These are phyloP conservation scores for Castor canadensis DNA, from an alignment of 2,113 vertebrate genomes.

Conservation along the genomic window DNA sequence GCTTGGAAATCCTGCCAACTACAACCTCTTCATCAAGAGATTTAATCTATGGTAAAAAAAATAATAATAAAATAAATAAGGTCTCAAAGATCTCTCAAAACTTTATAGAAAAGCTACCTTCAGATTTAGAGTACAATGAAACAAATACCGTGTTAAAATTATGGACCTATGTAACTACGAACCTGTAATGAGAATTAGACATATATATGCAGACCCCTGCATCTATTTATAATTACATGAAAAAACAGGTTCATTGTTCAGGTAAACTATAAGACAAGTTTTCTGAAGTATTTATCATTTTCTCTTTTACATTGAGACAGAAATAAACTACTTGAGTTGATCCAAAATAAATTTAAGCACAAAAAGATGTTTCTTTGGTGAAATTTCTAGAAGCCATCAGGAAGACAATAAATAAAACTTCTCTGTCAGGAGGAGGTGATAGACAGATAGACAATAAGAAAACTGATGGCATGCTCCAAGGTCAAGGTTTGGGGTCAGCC, in stretches of 20 bases:
- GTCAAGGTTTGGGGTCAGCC: background rate
- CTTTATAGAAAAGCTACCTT: background rate
- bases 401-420: background rate
- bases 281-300: background rate
- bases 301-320: too few relatives aligned
- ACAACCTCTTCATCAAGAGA: slow-evolving; percentile 88
- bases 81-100: background rate
- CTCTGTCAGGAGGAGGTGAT: background rate
- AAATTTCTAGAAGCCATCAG: background rate
- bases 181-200: too few relatives aligned
- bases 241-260: background rate
- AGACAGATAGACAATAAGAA: background rate
- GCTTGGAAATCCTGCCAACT: slow-evolving; percentile 94
- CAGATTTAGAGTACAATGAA: background rate
- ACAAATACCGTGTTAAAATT: background rate
- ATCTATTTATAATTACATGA: too few relatives aligned
- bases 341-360: background rate
- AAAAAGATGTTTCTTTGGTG: background rate
- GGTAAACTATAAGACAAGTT: background rate
- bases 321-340: background rate
- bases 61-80: too few relatives aligned
- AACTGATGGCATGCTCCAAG: background rate
- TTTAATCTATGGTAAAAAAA: slow-evolving; percentile 85
- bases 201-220: too few relatives aligned
- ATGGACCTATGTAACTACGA: background rate